Evolutionary conservation across 2,797 vertebrate genomes (phyloP).

Genomic region (Cyclura pinguis): DNA sequence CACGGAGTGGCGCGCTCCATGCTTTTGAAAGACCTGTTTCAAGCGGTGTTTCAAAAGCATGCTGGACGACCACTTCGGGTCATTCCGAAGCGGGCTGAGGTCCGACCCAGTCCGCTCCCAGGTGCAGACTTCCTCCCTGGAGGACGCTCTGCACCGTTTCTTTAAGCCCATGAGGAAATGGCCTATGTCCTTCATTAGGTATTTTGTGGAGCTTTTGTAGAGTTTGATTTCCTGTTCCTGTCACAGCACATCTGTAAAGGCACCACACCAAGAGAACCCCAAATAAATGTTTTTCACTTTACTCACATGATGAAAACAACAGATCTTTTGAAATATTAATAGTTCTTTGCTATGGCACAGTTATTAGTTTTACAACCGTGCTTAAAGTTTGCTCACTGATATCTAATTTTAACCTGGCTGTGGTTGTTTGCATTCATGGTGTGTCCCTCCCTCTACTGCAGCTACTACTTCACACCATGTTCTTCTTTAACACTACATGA

Average conservation of each 20-base stretch:
- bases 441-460: constrained; percentile 15
- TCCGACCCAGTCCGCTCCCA: no score
- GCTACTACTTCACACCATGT: not conserved
- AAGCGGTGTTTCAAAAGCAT: no score
- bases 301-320: constrained; percentile 49
- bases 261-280: constrained; percentile 42
- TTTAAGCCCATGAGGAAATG: no score
- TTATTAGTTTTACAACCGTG: constrained; percentile 19
- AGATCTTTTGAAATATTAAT: constrained; percentile 50
- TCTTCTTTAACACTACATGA: not conserved
- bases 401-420: not conserved
- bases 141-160: no score
- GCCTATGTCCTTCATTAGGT: no score
- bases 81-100: no score
- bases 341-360: constrained; percentile 47
- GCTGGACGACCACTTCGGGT: no score
- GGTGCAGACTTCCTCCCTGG: no score
- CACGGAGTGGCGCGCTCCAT: no score
- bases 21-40: no score
- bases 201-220: no score
- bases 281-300: constrained; percentile 45
- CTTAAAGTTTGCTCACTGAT: not conserved
- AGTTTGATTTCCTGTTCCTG: constrained; percentile 1
- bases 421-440: not conserved
- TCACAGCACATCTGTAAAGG: not conserved